Base-by-base conservation (phyloP, 2,113 vertebrate species). In the Aspiorhynchus laticeps region DNA sequence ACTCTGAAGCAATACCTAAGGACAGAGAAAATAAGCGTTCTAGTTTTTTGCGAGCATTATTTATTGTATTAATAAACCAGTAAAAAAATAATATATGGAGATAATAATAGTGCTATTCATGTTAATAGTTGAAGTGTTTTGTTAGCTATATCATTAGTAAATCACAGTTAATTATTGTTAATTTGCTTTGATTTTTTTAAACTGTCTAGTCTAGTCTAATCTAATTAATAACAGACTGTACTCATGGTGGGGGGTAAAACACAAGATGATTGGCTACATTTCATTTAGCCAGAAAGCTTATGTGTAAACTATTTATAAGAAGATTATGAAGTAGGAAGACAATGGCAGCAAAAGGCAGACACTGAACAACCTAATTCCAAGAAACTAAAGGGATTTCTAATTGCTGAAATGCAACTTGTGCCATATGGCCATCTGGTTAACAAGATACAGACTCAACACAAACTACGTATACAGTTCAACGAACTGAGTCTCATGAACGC, bases 1-100 rank as follows among this genome's bases (percentile, higher is more conserved):
- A 98, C 91, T 99, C 97, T 91, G 96, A 97, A 80, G 96, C 96
- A 92, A 98, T 91, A 93, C 94, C 98, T 99, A 91, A 21, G 78
- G 33, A 69, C 51, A 67, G 2, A 53, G 17, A 81, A 4, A 63
- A 15, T 5, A 31, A 51, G n/a, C 28, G 17, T 14, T 41, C n/a
- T 53, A 51, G 38, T 43, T 51, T 43, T 71, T 36, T 71, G 31
- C 7, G 24, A 73, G 65, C 28, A 69, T 19, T 11, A 36, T 36
- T 36, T 17, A 10, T 38, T 73, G 17, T 73, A 73, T 21, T 73
- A 12, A 24, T 73, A 6, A 38, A n/a, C 38, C 21, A 41, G 69
- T 38, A 17, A 36, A 38, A 19, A 38, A 11, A 3, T 6, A 80
- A 59, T 33, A 78, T 24, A 51, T 59, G 28, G 26, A 56, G 31